phyloP scores from a whole-genome alignment of 2,797 vertebrate genomes.

The Myotis findleyi region DNA sequence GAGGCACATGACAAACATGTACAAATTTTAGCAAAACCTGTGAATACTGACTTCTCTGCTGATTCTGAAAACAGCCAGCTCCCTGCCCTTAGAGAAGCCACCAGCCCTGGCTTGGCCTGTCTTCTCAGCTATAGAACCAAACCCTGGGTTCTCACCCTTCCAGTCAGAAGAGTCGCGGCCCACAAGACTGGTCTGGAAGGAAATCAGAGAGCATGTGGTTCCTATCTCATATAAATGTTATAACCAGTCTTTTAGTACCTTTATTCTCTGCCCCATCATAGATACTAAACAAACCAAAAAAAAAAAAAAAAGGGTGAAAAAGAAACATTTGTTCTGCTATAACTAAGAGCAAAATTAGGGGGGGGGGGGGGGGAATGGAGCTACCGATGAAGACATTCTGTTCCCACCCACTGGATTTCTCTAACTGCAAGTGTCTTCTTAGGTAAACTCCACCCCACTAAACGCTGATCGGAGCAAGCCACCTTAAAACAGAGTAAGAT shows the following conservation, averaged over 20 bases:
- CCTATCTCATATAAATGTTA: neutral
- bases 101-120: neutral
- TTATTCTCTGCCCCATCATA: neutral
- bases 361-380: neutral
- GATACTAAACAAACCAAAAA: neutral
- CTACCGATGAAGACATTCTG: neutral
- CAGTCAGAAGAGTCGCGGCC: neutral
- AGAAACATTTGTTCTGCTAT: conserved; percentile 20
- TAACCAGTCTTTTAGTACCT: neutral
- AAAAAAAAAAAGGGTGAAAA: neutral
- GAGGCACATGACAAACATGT: neutral
- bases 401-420: neutral
- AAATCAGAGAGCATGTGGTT: neutral
- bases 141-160: neutral
- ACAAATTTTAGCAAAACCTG: neutral
- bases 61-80: neutral
- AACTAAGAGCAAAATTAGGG: conserved; percentile 11
- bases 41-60: neutral
- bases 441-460: neutral
- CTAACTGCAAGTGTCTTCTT: neutral
- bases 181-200: neutral
- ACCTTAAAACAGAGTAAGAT: conserved; percentile 15
- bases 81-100: neutral
- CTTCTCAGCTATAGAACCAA: neutral
- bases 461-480: neutral